Evolutionary conservation across 2,797 vertebrate species (phyloP).

Genomic region (Danio albolineatus): DNA sequence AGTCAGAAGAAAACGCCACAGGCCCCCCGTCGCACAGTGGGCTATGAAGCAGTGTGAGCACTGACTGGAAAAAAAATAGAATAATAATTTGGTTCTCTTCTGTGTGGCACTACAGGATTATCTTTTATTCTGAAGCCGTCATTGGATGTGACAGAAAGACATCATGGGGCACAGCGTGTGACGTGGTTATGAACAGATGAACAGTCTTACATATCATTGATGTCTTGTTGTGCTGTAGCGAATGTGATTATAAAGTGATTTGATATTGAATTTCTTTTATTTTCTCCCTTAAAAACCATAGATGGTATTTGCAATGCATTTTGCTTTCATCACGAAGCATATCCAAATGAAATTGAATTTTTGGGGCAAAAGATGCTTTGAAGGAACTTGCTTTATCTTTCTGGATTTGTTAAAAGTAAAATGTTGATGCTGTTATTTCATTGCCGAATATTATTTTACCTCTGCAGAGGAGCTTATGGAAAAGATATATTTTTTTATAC

Average conservation of each 20-base stretch:
- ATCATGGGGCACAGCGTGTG: slow-evolving; percentile 1
- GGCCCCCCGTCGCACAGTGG: slow-evolving; percentile 46
- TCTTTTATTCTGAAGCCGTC: slow-evolving; percentile 8
- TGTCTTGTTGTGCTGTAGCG: slow-evolving; percentile 8
- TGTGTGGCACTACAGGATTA: slow-evolving; percentile 3
- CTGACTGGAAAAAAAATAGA: neutral
- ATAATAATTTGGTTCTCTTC: slow-evolving; percentile 15
- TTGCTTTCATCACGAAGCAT: neutral
- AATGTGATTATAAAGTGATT: neutral
- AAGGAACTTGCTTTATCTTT: neutral
- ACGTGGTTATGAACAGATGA: slow-evolving; percentile 2
- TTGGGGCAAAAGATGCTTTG: neutral
- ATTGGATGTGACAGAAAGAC: slow-evolving; percentile 25
- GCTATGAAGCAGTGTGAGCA: slow-evolving; percentile 32
- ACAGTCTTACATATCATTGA: neutral
- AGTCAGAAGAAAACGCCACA: slow-evolving; percentile 52
- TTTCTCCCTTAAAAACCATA: neutral
- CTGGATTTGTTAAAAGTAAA: neutral
- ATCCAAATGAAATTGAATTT: neutral
- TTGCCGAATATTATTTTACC: neutral
- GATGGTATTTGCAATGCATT: neutral
- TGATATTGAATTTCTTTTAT: neutral
- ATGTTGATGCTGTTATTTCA: neutral
- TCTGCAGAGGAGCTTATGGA: neutral
- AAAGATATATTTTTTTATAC: no score